Evolutionary conservation across 2,888 invertebrate species (phyloP).

Genomic region (Cryptus viduatorius): DNA sequence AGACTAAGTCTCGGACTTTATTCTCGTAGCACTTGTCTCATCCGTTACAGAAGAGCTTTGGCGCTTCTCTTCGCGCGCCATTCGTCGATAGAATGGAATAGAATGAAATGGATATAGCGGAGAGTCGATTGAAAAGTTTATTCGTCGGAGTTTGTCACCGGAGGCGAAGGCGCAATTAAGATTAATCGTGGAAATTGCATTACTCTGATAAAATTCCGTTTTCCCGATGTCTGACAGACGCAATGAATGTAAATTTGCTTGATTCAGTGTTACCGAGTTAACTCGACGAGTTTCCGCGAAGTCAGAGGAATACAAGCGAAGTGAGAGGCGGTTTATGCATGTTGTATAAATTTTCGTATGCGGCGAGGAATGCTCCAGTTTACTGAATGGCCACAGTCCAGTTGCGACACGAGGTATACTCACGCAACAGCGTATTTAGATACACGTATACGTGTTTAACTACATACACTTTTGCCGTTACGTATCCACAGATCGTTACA

Average conservation of each 20-base stretch:
- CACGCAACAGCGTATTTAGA: slow-evolving; percentile 50
- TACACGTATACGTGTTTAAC: slow-evolving; percentile 5
- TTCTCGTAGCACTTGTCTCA: background rate
- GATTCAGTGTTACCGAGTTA: slow-evolving; percentile 42
- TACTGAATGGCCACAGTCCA: slow-evolving; percentile 72
- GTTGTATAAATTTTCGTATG: slow-evolving; percentile 60
- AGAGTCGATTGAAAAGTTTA: background rate
- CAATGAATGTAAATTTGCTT: slow-evolving; percentile 33
- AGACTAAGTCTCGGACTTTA: slow-evolving; percentile 23
- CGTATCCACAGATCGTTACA: slow-evolving; percentile 46
- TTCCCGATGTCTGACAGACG: background rate
- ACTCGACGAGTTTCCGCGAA: slow-evolving; percentile 36
- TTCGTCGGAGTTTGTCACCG: background rate
- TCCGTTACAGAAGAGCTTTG: background rate
- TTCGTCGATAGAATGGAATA: background rate
- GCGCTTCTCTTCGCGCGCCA: background rate
- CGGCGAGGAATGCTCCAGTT: slow-evolving; percentile 69
- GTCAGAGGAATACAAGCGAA: background rate
- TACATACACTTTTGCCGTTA: slow-evolving; percentile 57
- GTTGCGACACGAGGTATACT: slow-evolving; percentile 66
- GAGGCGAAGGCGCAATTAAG: background rate
- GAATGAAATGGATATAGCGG: background rate
- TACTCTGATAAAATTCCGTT: background rate
- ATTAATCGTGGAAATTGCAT: background rate
- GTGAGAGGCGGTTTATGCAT: slow-evolving; percentile 27